Evolutionary conservation across 1,140 invertebrate species (phyloP).

Genomic region (Drusus annulatus): DNA sequence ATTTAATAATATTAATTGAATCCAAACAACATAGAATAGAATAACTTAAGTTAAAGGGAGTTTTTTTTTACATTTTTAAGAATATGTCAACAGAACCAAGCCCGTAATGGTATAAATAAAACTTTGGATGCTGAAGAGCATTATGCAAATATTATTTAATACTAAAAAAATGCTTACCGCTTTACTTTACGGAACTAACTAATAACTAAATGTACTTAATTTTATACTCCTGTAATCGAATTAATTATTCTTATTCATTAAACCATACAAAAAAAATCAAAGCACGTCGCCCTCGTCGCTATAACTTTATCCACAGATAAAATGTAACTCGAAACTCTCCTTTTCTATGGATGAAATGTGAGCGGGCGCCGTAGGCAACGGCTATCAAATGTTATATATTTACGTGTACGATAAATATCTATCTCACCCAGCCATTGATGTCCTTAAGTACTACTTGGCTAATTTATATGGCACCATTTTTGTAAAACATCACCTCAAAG

Average conservation of each 20-base stretch:
- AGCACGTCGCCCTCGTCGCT: constrained; percentile 27
- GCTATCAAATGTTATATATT: too few species aligned
- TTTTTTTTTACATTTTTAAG: constrained; percentile 17
- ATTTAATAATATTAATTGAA: background rate
- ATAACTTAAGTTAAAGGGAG: background rate
- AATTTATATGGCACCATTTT: too few species aligned
- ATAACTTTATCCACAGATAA: constrained; percentile 15
- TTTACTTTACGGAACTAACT: background rate
- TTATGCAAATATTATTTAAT: constrained; percentile 2
- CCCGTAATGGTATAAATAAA: constrained; percentile 39
- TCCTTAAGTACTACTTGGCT: too few species aligned
- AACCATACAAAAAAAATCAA: constrained; percentile 30
- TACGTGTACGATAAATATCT: too few species aligned
- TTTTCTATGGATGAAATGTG: too few species aligned
- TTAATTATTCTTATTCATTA: constrained; percentile 19
- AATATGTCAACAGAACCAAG: constrained; percentile 41
- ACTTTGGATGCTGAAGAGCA: background rate
- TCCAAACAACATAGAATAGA: background rate
- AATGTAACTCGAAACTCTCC: background rate
- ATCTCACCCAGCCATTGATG: too few species aligned
- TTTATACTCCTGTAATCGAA: constrained; percentile 25
- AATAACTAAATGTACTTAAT: background rate
- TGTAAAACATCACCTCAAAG: too few species aligned
- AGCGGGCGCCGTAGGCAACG: too few species aligned
- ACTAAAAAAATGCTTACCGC: background rate